Conservation (phyloP, 2,113 vertebrate genomes). For the Etheostoma cragini region DNA sequence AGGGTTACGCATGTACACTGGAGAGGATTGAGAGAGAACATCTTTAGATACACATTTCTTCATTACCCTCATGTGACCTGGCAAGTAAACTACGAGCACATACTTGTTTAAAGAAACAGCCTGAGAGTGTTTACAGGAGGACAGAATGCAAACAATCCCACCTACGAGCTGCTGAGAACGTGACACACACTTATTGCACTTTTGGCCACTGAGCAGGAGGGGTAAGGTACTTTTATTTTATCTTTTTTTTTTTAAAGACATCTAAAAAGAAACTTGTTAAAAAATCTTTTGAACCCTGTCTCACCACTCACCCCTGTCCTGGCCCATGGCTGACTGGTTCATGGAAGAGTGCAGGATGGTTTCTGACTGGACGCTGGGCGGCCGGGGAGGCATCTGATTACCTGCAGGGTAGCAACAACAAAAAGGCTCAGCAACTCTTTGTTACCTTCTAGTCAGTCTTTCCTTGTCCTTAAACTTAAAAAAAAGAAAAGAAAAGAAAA, state of each 20-base stretch:
- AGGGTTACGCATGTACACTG: constrained; percentile 97
- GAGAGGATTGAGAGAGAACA: background rate
- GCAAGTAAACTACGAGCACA: constrained; percentile 17
- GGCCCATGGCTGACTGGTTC: constrained; percentile 93
- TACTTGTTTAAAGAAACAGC: constrained; percentile 42
- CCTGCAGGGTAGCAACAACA: constrained; percentile 79
- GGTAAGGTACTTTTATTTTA: background rate
- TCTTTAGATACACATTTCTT: constrained; percentile 7
- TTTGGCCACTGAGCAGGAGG: background rate
- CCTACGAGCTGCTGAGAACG: constrained; percentile 18
- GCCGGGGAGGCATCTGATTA: constrained; percentile 98
- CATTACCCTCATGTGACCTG: constrained; percentile 39
- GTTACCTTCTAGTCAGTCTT: background rate
- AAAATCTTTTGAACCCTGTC: background rate
- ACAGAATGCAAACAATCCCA: constrained; percentile 39
- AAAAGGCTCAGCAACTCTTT: background rate
- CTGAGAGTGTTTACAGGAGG: constrained; percentile 32
- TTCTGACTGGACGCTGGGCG: constrained; percentile 97
- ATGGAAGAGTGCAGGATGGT: constrained; percentile 95
- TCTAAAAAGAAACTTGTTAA: background rate
- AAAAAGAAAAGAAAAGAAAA: background rate
- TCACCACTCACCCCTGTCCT: constrained; percentile 91
- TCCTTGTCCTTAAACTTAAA: background rate
- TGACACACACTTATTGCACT: background rate
- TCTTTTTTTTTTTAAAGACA: background rate